Conservation (phyloP, 1,140 invertebrate species). For the Steinernema khuongi region DNA sequence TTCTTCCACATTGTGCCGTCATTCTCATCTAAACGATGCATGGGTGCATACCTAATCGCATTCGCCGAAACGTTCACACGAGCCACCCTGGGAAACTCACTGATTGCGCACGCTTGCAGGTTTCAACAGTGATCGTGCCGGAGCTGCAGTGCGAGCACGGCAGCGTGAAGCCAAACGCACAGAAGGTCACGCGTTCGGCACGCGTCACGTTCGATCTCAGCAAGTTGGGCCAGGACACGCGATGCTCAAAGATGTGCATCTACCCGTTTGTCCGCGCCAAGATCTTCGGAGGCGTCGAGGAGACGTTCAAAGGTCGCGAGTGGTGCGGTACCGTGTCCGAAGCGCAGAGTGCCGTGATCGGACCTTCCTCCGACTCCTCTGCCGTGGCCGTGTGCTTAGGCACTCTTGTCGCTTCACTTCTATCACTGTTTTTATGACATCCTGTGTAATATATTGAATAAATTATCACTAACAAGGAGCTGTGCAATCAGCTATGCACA, state of each 20-base stretch:
- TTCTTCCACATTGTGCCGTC: not conserved
- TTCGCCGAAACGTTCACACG: not conserved
- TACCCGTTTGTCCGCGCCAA: not conserved
- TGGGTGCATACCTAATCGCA: not conserved
- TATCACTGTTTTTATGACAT: not conserved
- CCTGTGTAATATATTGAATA: too few relatives aligned
- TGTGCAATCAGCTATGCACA: too few relatives aligned
- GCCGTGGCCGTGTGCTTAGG: not conserved
- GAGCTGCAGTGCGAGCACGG: conserved; percentile 9
- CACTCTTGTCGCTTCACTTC: not conserved
- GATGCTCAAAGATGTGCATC: conserved; percentile 8
- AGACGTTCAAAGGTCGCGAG: conserved; percentile 9
- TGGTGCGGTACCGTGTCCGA: conserved; percentile 1
- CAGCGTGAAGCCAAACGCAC: not conserved
- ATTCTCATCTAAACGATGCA: conserved; percentile 11
- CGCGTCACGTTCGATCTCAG: not conserved
- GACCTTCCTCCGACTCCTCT: not conserved
- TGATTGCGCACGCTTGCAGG: not conserved
- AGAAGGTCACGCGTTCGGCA: not conserved
- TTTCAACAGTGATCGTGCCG: not conserved
- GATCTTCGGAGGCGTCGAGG: not conserved
- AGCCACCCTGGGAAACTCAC: not conserved
- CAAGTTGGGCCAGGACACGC: not conserved
- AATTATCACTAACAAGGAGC: too few relatives aligned
- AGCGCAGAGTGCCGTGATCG: not conserved